A percentile compares a stretch with the other conserved stretches of the same genome.
Evolutionary conservation across 2,888 invertebrate genomes (phyloP).

Genomic region (Mimumesa dahlbomi): DNA sequence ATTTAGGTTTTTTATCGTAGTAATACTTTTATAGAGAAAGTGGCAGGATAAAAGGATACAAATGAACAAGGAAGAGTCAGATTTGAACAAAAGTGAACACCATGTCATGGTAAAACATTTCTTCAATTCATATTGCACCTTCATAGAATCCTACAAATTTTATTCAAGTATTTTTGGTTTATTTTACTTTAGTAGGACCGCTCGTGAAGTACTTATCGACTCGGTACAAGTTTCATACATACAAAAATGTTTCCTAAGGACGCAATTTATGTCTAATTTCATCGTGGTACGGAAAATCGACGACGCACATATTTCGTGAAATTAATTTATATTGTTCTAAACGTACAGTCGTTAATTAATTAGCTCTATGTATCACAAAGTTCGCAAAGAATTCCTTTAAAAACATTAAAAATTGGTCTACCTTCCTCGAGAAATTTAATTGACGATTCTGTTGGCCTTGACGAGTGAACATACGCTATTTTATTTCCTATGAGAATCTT

Average conservation of each 20-base stretch:
- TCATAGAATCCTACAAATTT: too few species aligned
- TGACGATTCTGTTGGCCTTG: too few species aligned
- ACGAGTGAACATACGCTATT: too few species aligned
- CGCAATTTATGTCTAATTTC: constrained; percentile 5
- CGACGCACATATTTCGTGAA: constrained; percentile 1
- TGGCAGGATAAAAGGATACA: neutral
- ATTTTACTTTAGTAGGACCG: constrained; percentile 8
- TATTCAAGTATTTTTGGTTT: too few species aligned
- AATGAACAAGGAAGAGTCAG: neutral
- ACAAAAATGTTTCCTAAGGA: constrained; percentile 24
- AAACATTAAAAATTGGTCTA: constrained; percentile 41
- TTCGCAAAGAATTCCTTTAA: constrained; percentile 34
- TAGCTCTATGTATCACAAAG: constrained; percentile 29
- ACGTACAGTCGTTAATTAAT: constrained; percentile 8
- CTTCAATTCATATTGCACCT: too few species aligned
- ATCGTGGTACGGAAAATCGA: constrained; percentile 17
- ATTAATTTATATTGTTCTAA: constrained; percentile 16
- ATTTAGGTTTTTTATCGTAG: too few species aligned
- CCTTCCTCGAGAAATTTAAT: constrained; percentile 25
- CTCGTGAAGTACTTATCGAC: constrained; percentile 20
- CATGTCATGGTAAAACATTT: too few species aligned
- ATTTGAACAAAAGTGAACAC: too few species aligned
- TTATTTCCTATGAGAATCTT: too few species aligned
- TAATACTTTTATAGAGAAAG: too few species aligned
- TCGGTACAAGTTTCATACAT: constrained; percentile 24